These are phyloP conservation scores for Brachionus sp. DNA, from an alignment of 1,140 invertebrate species.

Conservation along the genomic window DNA sequence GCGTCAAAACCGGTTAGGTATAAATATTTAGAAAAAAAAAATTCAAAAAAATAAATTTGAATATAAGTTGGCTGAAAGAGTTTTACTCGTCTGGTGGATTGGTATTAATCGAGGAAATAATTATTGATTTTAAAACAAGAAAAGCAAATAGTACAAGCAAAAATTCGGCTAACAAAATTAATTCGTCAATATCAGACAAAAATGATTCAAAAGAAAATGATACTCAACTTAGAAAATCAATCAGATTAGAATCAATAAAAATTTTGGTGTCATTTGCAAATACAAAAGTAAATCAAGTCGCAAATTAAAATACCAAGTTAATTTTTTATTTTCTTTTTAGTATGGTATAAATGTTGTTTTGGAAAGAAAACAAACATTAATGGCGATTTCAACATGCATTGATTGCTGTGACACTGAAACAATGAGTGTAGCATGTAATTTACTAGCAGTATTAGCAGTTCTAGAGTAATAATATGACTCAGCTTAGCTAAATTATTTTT, in stretches of 20 bases:
- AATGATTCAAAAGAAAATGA: constrained; percentile 41
- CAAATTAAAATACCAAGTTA: neutral
- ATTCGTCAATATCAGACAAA: neutral
- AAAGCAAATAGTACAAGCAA: neutral
- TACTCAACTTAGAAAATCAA: constrained; percentile 19
- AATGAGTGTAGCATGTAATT: constrained; percentile 18
- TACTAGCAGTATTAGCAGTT: constrained; percentile 13
- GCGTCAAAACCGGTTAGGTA: constrained; percentile 39
- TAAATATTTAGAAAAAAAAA: neutral
- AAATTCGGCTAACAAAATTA: neutral
- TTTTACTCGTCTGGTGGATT: constrained; percentile 28
- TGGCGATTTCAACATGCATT: constrained; percentile 30
- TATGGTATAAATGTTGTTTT: constrained; percentile 37
- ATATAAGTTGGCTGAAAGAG: constrained; percentile 32
- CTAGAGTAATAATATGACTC: constrained; percentile 6
- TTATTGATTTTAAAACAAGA: constrained; percentile 27
- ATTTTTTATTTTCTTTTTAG: constrained; percentile 11
- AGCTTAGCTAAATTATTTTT: neutral
- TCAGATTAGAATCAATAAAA: constrained; percentile 30
- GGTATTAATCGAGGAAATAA: neutral
- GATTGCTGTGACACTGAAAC: constrained; percentile 17
- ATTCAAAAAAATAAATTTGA: neutral
- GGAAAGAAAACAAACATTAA: neutral
- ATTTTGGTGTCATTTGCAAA: constrained; percentile 30
- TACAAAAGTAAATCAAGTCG: neutral